Evolutionary conservation across 2,888 invertebrate species (phyloP).

Genomic region (Caenorhabditis virilis): DNA sequence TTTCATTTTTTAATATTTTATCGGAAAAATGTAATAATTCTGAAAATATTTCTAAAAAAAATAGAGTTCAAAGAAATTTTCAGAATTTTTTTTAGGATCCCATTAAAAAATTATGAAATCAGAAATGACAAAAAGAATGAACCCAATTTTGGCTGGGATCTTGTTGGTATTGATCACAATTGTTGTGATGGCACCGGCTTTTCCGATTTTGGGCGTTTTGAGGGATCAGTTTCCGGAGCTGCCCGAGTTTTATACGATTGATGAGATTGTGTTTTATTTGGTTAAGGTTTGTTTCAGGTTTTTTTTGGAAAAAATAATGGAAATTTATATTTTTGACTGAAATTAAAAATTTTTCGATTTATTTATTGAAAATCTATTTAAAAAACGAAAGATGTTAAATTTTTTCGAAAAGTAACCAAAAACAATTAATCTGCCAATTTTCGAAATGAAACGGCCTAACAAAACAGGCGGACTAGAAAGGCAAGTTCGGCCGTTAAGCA

Average conservation of each 20-base stretch:
- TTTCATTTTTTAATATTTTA: slow-evolving; percentile 13
- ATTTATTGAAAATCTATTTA: not conserved
- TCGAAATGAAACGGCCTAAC: no score
- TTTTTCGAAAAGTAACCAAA: no score
- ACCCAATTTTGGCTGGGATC: slow-evolving; percentile 3
- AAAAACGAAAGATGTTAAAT: not conserved
- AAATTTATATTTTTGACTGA: not conserved
- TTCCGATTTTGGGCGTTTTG: slow-evolving; percentile 23
- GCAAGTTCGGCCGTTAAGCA: no score
- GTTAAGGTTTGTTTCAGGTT: not conserved
- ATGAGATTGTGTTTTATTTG: not conserved
- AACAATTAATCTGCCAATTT: no score
- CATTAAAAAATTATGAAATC: not conserved
- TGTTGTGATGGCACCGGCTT: slow-evolving; percentile 21
- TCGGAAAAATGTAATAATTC: not conserved
- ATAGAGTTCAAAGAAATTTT: slow-evolving; percentile 2
- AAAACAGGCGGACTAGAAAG: no score
- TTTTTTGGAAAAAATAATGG: not conserved
- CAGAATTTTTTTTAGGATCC: not conserved
- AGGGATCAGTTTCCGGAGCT: slow-evolving; percentile 21
- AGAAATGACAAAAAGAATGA: slow-evolving; percentile 4
- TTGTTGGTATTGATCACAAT: slow-evolving; percentile 10
- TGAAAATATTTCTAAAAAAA: not conserved
- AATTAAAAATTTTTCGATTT: not conserved
- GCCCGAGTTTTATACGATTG: slow-evolving; percentile 5